A percentile compares a stretch with the other conserved stretches of the same genome.
phyloP scores from a whole-genome alignment of 2,113 vertebrate species.

The Casuarius casuarius region DNA sequence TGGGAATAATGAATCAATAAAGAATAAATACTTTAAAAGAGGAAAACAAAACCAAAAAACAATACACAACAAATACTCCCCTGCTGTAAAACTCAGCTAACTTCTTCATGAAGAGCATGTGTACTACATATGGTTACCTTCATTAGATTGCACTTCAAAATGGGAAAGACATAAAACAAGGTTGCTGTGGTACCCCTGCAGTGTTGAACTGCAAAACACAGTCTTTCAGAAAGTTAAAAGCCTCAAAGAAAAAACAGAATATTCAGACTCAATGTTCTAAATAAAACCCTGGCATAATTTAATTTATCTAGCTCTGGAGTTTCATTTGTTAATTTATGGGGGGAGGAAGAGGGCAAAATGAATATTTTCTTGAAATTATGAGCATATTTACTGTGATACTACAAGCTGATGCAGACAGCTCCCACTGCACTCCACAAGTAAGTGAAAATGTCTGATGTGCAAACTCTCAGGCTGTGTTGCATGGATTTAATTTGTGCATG shows the following conservation, averaged over 20 bases:
- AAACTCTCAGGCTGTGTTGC: not conserved
- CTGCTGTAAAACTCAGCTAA: not conserved
- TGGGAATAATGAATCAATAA: not conserved
- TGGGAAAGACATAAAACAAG: constrained; percentile 13
- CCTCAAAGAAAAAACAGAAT: not conserved
- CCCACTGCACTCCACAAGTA: not conserved
- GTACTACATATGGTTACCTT: constrained; percentile 5
- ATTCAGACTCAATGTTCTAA: not conserved
- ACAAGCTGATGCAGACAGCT: not conserved
- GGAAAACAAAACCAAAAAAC: not conserved
- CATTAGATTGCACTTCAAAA: not conserved
- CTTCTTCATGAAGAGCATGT: not conserved
- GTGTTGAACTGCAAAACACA: not conserved
- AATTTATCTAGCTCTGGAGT: not conserved
- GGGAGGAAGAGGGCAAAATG: not conserved
- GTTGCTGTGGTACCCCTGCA: not conserved
- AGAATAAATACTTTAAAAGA: constrained; percentile 1
- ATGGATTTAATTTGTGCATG: not conserved
- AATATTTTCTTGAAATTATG: not conserved
- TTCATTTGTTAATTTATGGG: not conserved
- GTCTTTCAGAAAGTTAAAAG: not conserved
- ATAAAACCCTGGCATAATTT: not conserved
- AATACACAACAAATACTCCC: not conserved
- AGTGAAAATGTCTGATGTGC: not conserved
- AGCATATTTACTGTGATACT: not conserved